Percentiles rank a stretch among this genome's conserved stretches.
Evolutionary conservation across 2,888 invertebrate genomes (phyloP).

Genomic region (Mycalesis mineus): DNA sequence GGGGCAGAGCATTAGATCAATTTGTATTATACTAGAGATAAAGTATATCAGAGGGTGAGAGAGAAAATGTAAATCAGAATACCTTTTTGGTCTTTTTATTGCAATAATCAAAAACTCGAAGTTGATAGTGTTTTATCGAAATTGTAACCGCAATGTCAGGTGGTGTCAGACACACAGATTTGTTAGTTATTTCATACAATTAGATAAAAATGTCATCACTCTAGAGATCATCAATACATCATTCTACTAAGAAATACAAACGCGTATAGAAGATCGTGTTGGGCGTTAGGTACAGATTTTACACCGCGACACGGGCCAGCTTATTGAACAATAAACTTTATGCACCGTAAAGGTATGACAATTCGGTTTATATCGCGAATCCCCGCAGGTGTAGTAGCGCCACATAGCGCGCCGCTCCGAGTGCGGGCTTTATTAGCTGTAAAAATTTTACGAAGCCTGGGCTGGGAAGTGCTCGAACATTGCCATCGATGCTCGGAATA

Average conservation of each 20-base stretch:
- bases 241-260: not conserved
- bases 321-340: slow-evolving; percentile 7
- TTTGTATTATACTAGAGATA: too few species aligned
- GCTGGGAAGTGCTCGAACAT: not conserved
- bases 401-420: not conserved
- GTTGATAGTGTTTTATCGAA: too few species aligned
- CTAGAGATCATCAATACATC: not conserved
- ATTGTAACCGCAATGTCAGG: too few species aligned
- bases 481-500: not conserved
- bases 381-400: not conserved
- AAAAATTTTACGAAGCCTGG: slow-evolving; percentile 1
- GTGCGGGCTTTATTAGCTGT: slow-evolving; percentile 4
- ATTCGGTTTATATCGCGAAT: not conserved
- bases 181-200: too few species aligned
- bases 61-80: too few species aligned
- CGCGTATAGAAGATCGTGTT: not conserved
- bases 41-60: too few species aligned
- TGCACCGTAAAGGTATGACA: slow-evolving; percentile 6
- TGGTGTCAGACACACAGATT: too few species aligned
- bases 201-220: not conserved
- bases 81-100: too few species aligned
- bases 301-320: not conserved
- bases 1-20: too few species aligned
- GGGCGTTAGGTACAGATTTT: not conserved
- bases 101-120: too few species aligned